These are phyloP conservation scores for Cathartes aura DNA, from an alignment of 2,113 vertebrate genomes.

Conservation along the genomic window DNA sequence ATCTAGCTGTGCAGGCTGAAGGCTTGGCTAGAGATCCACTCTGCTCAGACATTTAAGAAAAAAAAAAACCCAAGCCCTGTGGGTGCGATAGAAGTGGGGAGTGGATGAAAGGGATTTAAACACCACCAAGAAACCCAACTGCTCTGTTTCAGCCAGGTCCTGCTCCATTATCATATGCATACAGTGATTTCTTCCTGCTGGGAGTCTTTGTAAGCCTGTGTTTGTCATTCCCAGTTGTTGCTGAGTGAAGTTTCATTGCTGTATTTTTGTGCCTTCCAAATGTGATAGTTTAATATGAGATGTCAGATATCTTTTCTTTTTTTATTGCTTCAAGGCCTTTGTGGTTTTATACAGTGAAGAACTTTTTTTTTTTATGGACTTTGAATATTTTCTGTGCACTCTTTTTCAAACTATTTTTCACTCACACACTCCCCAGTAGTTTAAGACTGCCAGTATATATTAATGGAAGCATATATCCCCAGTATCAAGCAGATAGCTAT, in stretches of 20 bases:
- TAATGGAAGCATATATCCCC: not conserved
- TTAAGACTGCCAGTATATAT: not conserved
- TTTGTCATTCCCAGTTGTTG: not conserved
- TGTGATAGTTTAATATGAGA: not conserved
- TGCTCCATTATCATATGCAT: accelerated
- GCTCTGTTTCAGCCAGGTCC: not conserved
- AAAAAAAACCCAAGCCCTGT: accelerated
- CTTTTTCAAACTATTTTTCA: not conserved
- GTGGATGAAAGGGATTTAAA: not conserved
- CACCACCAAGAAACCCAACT: not conserved
- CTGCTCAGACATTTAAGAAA: not conserved
- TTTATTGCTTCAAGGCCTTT: not conserved
- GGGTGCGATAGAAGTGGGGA: not conserved
- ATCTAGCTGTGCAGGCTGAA: not conserved
- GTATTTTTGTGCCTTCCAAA: not conserved
- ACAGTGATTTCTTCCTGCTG: not conserved
- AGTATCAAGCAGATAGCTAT: not conserved
- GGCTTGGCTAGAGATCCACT: not conserved
- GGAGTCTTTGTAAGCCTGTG: not conserved
- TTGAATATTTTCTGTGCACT: not conserved
- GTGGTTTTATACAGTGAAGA: not conserved
- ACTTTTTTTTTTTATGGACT: not conserved
- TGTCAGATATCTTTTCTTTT: not conserved
- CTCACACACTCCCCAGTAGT: not conserved
- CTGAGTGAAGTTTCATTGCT: not conserved